Evolutionary conservation across 2,888 invertebrate genomes (phyloP), one percentile per base, ranked within the genome.

Genomic region (Venustoraphidia nigricollis): DNA sequence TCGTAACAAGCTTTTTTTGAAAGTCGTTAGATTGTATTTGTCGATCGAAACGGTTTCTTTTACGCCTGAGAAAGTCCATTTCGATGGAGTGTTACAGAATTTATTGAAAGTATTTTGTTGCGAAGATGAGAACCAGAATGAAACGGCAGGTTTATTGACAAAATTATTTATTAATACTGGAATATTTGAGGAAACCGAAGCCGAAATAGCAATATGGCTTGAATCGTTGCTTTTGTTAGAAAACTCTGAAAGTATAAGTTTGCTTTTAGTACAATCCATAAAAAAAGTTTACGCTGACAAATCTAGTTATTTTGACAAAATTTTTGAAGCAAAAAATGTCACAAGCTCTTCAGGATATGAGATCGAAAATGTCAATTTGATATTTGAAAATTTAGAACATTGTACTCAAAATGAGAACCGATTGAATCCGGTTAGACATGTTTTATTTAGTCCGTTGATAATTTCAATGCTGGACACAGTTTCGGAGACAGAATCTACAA

Each of bases 131-230:
- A 27, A 27, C 6, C 27, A 62, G n/a, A 58, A 56, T 17, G 55
- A 59, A 46, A 42, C 40, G 35, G 53, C 61, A 11, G 63, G 66
- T 44, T 70, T 78, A 3, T 61, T 83, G 34, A 64, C 65, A 43
- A 67, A 65, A 44, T 71, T 86, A 50, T 72, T 87, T 34, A 70
- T 68, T 55, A 77, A 73, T 50, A 78, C 79, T 0, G 70, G 72
- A 6, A 68, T 83, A 53, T 86, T 86, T 60, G 77, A 80, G 58
- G 73, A 71, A 14, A 75, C 75, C 53, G 68, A 69, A 52, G 67
- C 72, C 48, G 84, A 87, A 66, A 75, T 83, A 40, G 75, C 80
- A 59, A 67, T 84, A 50, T 79, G 85, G 73, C 62, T 83, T 34
- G 74, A 80, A 55, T 71, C 56, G 61, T 67, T 53, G 50, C 65